These are phyloP conservation scores for Abrostola triplasia DNA, from an alignment of 2,888 invertebrate genomes.

Conservation along the genomic window DNA sequence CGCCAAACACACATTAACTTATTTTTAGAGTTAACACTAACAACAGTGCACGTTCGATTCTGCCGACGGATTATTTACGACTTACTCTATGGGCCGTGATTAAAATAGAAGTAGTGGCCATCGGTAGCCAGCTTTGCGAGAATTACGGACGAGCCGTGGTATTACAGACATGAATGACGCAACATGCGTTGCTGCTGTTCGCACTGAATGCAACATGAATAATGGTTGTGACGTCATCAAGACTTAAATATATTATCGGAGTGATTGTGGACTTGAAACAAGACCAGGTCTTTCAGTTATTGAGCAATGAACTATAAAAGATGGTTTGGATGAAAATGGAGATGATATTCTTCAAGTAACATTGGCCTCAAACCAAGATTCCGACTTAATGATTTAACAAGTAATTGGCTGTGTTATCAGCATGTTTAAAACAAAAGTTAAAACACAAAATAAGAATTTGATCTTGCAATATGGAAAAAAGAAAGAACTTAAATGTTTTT, in stretches of 20 bases:
- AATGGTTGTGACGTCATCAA: constrained; percentile 21
- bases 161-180: constrained; percentile 37
- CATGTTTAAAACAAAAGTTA: too few species aligned
- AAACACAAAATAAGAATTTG: too few species aligned
- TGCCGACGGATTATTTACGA: constrained; percentile 77
- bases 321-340: too few species aligned
- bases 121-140: constrained; percentile 58
- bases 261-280: too few species aligned
- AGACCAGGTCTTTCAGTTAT: too few species aligned
- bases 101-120: constrained; percentile 72
- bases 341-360: too few species aligned
- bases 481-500: too few species aligned
- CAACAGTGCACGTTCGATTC: constrained; percentile 72
- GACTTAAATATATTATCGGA: neutral
- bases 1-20: constrained; percentile 43
- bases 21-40: constrained; percentile 68
- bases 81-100: constrained; percentile 65
- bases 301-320: too few species aligned
- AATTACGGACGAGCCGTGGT: constrained; percentile 49
- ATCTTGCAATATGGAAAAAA: too few species aligned
- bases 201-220: constrained; percentile 19
- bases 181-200: constrained; percentile 18
- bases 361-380: too few species aligned
- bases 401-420: too few species aligned
- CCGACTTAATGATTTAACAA: too few species aligned